Conservation (phyloP, 1,140 invertebrate species). For the Atta cephalotes region DNA sequence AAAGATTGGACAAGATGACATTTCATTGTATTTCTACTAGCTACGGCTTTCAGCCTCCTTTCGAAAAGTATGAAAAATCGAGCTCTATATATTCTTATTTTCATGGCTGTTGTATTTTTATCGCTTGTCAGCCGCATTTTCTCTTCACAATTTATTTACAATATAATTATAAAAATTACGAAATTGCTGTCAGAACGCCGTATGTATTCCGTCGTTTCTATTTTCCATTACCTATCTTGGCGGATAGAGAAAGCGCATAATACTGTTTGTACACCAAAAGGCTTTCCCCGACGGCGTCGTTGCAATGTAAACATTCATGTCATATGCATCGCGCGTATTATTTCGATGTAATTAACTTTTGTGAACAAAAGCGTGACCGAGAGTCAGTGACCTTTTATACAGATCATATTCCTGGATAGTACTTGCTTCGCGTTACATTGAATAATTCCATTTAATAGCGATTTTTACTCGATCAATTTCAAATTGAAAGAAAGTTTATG, state of each 20-base stretch:
- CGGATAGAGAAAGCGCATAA: constrained; percentile 18
- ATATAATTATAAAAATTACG: constrained; percentile 46
- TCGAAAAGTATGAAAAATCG: neutral
- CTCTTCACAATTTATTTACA: neutral
- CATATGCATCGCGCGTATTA: constrained; percentile 40
- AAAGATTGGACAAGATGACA: neutral
- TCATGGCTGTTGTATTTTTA: neutral
- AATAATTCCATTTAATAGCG: constrained; percentile 37
- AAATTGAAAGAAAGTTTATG: constrained; percentile 17
- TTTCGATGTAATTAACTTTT: constrained; percentile 55
- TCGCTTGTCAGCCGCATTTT: constrained; percentile 2
- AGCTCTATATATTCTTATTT: neutral
- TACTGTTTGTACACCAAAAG: constrained; percentile 27
- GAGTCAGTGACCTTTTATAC: constrained; percentile 27
- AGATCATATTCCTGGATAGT: neutral
- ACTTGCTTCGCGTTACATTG: neutral
- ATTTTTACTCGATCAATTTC: constrained; percentile 41
- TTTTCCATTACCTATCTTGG: constrained; percentile 30
- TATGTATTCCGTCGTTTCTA: constrained; percentile 24
- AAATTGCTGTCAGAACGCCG: constrained; percentile 24
- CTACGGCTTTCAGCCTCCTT: neutral
- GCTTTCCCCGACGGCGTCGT: neutral
- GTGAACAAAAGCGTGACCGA: constrained; percentile 42
- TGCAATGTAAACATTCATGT: constrained; percentile 46
- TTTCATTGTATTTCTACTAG: neutral